Evolutionary conservation across 1,140 invertebrate species (phyloP).

Genomic region (Muscidifurax raptorellus): DNA sequence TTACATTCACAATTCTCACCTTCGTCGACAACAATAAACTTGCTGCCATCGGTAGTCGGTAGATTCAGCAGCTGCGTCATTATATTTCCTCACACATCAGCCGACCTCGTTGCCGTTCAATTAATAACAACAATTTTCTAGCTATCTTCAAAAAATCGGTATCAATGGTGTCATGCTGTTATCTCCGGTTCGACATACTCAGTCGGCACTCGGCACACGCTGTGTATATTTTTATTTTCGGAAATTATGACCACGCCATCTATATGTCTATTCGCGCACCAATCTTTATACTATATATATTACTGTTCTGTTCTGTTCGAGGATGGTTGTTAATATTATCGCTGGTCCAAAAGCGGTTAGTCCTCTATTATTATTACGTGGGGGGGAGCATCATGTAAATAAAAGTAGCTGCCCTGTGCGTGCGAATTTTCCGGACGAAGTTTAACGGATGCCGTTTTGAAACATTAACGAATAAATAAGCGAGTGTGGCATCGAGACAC

Average conservation of each 20-base stretch:
- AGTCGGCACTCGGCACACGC: too few relatives aligned
- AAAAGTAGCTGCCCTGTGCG: background rate
- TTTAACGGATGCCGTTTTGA: background rate
- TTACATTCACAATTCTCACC: slow-evolving; percentile 54
- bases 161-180: background rate
- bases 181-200: too few relatives aligned
- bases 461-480: background rate
- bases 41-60: slow-evolving; percentile 19
- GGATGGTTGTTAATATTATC: slow-evolving; percentile 10
- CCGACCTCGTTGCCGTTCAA: background rate
- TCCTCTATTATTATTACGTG: slow-evolving; percentile 20
- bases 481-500: background rate
- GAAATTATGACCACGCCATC: too few relatives aligned
- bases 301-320: too few relatives aligned
- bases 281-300: too few relatives aligned
- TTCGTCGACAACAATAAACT: slow-evolving; percentile 65
- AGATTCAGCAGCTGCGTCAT: slow-evolving; percentile 43
- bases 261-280: too few relatives aligned
- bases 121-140: background rate
- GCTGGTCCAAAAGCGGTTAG: background rate
- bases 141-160: background rate
- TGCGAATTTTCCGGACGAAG: background rate
- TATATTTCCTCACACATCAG: background rate
- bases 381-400: slow-evolving; percentile 40
- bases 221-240: too few relatives aligned